Percentiles rank a stretch among this genome's conserved stretches.
phyloP scores from a whole-genome alignment of 2,888 invertebrate species.

The Drosophila antonietae region DNA sequence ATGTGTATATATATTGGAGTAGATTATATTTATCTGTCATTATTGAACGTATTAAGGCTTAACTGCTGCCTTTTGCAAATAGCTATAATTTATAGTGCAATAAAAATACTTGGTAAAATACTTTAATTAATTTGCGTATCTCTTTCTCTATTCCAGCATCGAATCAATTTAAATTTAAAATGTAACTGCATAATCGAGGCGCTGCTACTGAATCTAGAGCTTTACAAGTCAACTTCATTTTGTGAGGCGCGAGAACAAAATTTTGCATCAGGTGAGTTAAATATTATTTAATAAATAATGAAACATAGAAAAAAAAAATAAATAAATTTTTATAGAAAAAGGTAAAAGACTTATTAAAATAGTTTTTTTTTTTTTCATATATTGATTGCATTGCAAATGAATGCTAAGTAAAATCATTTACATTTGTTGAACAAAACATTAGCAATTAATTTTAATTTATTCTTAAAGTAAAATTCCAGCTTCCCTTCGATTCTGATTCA shows the following conservation, averaged over 20 bases:
- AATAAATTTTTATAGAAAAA: no score
- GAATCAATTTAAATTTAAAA: slow-evolving; percentile 32
- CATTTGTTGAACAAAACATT: no score
- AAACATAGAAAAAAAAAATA: no score
- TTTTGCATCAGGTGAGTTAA: slow-evolving; percentile 53
- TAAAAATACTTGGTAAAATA: neutral
- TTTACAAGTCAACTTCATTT: slow-evolving; percentile 21
- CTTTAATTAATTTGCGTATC: neutral
- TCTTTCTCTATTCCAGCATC: slow-evolving; percentile 34
- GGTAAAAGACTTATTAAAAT: no score
- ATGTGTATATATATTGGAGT: neutral
- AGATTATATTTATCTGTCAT: neutral
- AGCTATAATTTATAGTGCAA: neutral
- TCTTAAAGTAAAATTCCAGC: no score
- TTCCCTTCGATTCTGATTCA: no score
- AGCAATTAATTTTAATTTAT: no score
- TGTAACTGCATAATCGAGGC: slow-evolving; percentile 45
- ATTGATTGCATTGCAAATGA: no score
- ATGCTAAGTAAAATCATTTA: no score
- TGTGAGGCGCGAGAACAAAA: slow-evolving; percentile 1
- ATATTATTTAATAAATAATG: neutral
- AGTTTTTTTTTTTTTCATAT: no score
- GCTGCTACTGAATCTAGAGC: slow-evolving; percentile 17
- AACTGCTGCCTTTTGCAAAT: no score
- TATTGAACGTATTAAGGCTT: neutral